Evolutionary conservation across 1,140 invertebrate genomes (phyloP).

Genomic region (Aphidius gifuensis): DNA sequence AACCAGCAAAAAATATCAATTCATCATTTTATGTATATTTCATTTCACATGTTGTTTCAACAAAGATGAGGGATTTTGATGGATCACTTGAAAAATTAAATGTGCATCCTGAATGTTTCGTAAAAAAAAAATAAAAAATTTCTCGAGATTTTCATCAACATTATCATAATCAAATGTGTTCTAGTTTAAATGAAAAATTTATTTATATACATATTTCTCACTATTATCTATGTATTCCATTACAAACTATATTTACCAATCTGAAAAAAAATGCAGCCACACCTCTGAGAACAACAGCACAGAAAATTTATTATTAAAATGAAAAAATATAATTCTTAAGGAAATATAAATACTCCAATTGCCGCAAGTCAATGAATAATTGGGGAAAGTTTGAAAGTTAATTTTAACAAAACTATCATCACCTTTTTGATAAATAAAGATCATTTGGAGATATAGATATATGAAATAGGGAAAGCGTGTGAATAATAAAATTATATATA

Average conservation of each 20-base stretch:
- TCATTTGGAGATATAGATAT: constrained; percentile 7
- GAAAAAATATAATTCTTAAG: too few species aligned
- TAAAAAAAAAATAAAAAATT: not conserved
- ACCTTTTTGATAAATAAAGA: constrained; percentile 8
- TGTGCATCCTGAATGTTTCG: constrained; percentile 1
- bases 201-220: too few species aligned
- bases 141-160: not conserved
- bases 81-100: constrained; percentile 29
- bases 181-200: too few species aligned
- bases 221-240: not conserved
- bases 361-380: constrained; percentile 20
- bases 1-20: not conserved
- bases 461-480: constrained; percentile 24
- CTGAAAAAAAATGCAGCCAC: constrained; percentile 8
- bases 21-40: constrained; percentile 6
- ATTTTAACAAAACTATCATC: constrained; percentile 19
- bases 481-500: constrained; percentile 11
- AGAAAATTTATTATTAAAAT: too few species aligned
- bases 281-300: not conserved
- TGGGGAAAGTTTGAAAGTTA: constrained; percentile 30
- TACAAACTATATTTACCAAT: too few species aligned
- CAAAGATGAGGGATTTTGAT: constrained; percentile 42
- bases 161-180: too few species aligned
- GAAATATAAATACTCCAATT: too few species aligned
- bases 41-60: constrained; percentile 4